Conservation (phyloP, 2,113 vertebrate species). For the Ailuropoda melanoleuca region DNA sequence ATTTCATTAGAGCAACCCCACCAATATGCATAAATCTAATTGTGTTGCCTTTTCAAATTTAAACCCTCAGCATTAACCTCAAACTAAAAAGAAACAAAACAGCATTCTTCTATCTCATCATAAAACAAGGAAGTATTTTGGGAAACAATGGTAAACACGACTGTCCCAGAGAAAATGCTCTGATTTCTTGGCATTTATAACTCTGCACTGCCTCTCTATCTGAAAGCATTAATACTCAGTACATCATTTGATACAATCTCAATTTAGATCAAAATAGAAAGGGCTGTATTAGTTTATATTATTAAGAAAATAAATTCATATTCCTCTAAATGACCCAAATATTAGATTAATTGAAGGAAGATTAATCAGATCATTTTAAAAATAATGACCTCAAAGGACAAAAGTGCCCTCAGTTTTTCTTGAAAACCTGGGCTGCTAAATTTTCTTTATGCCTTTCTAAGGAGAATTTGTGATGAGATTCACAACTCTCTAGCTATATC, state of each 20-base stretch:
- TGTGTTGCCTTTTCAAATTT: background rate
- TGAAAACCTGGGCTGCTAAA: background rate
- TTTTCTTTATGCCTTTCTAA: slow-evolving; percentile 35
- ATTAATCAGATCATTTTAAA: slow-evolving; percentile 65
- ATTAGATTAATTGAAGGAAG: slow-evolving; percentile 70
- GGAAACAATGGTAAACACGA: background rate
- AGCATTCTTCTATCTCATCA: background rate
- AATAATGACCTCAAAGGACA: slow-evolving; percentile 65
- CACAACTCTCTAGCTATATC: background rate
- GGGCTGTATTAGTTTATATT: background rate
- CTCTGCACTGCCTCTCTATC: background rate
- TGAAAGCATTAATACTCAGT: background rate
- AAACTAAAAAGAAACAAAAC: background rate
- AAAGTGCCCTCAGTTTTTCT: slow-evolving; percentile 58
- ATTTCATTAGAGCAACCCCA: background rate
- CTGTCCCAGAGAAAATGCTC: background rate
- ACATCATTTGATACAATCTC: background rate
- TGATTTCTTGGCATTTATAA: background rate
- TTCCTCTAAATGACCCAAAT: slow-evolving; percentile 42
- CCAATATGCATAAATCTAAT: background rate
- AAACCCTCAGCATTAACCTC: background rate
- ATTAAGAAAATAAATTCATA: slow-evolving; percentile 51
- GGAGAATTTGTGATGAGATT: slow-evolving; percentile 28
- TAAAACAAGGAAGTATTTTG: background rate
- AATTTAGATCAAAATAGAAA: slow-evolving; percentile 49